Evolutionary conservation across 2,888 invertebrate species (phyloP).

Genomic region (Aphelenchoides bicaudatus): DNA sequence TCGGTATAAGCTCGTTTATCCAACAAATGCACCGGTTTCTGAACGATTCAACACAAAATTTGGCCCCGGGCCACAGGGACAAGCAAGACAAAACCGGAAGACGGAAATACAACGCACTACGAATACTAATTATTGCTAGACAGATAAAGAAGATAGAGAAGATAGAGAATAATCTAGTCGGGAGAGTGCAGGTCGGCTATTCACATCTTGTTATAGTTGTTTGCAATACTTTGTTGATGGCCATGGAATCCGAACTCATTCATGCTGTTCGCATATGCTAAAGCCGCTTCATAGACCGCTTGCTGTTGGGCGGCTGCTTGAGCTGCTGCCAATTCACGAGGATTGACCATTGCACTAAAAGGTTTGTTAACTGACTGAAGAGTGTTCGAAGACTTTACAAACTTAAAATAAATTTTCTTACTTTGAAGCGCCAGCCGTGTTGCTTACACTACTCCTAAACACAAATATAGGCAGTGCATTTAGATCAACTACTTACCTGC

Average conservation of each 20-base stretch:
- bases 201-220: constrained; percentile 29
- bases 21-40: no score
- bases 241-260: constrained; percentile 17
- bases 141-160: no score
- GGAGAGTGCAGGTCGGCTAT: neutral
- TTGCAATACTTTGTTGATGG: constrained; percentile 29
- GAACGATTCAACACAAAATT: no score
- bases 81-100: no score
- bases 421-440: constrained; percentile 26
- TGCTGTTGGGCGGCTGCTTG: constrained; percentile 43
- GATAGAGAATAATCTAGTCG: no score
- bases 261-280: constrained; percentile 24
- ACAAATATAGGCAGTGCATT: no score
- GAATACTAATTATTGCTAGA: no score
- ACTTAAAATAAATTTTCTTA: constrained; percentile 8
- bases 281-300: constrained; percentile 32
- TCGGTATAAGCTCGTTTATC: no score
- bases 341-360: constrained; percentile 30
- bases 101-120: no score
- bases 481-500: no score
- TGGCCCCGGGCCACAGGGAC: no score
- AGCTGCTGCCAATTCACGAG: constrained; percentile 39
- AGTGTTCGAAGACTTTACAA: no score
- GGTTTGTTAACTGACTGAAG: neutral
- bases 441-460: constrained; percentile 34